Evolutionary conservation across 30 jellyfish, hydroid and myxozoan genomes (phyloP).

Genomic region (Cassiopea xamachana): DNA sequence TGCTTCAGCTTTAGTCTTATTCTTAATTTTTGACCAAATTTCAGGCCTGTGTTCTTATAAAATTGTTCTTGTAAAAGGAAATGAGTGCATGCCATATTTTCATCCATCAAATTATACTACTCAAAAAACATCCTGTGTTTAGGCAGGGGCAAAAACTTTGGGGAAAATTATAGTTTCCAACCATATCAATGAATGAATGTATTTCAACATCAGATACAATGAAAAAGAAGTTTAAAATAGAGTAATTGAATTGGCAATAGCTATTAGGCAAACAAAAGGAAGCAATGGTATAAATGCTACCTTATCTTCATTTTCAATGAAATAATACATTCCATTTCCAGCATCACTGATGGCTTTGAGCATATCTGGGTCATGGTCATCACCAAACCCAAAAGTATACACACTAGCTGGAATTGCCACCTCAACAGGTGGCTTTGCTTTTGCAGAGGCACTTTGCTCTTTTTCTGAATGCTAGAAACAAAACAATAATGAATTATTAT

Average conservation of each 20-base stretch:
- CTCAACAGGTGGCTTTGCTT: constrained; percentile 3
- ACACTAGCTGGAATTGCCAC: constrained; percentile 70
- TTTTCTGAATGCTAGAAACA: constrained; percentile 26
- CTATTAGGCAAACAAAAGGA: background rate
- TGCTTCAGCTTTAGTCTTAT: no score
- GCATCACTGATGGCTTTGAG: constrained; percentile 89
- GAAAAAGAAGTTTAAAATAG: no score
- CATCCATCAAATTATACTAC: no score
- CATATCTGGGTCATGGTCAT: constrained; percentile 87
- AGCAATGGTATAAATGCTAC: constrained; percentile 9
- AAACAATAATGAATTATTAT: background rate
- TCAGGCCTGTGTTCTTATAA: no score
- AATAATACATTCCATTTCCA: constrained; percentile 95
- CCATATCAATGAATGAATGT: no score
- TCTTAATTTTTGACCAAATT: no score
- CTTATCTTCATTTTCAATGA: constrained; percentile 84
- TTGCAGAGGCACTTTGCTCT: background rate
- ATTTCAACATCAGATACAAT: no score
- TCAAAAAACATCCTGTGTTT: no score
- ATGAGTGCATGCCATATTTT: no score
- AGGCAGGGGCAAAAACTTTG: no score
- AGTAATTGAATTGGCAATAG: background rate
- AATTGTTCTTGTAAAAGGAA: no score
- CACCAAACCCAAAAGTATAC: constrained; percentile 89
- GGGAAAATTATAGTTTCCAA: no score